Percentiles rank a stretch among this genome's conserved stretches.
phyloP scores from a whole-genome alignment of 2,797 vertebrate genomes.

The Takifugu ocellatus region DNA sequence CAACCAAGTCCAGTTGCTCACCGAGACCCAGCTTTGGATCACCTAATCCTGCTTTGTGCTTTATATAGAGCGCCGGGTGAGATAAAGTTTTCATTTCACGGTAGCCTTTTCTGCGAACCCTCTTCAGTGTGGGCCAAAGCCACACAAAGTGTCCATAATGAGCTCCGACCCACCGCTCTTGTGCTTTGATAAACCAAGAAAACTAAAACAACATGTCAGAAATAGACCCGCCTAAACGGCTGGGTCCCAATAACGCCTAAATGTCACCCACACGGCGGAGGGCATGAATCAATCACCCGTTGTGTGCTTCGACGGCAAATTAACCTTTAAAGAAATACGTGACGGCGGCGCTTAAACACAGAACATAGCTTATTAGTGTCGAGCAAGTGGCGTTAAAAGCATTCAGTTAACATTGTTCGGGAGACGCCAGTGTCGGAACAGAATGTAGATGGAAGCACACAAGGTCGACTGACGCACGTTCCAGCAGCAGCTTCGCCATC shows the following conservation, averaged over 20 bases:
- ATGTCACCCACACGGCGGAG: constrained; percentile 54
- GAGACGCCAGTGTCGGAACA: constrained; percentile 2
- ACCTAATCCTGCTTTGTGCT: background rate
- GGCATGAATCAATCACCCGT: constrained; percentile 45
- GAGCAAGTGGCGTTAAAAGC: constrained; percentile 1
- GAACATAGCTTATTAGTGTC: constrained; percentile 8
- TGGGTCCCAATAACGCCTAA: constrained; percentile 52
- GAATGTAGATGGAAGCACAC: background rate
- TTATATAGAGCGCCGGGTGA: background rate
- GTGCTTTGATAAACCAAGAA: constrained; percentile 46
- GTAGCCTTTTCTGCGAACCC: constrained; percentile 42
- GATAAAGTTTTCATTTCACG: constrained; percentile 34
- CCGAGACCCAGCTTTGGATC: constrained; percentile 6
- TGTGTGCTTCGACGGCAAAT: constrained; percentile 49
- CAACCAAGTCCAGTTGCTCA: too few species aligned
- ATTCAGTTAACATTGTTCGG: constrained; percentile 26
- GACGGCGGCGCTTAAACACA: constrained; percentile 42
- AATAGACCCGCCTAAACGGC: constrained; percentile 49
- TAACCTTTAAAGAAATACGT: constrained; percentile 66
- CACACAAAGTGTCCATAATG: constrained; percentile 40
- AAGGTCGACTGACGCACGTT: constrained; percentile 32
- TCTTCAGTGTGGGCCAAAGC: constrained; percentile 39
- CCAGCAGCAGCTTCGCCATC: constrained; percentile 9
- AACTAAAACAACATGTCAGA: constrained; percentile 49
- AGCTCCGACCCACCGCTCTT: constrained; percentile 38